Evolutionary conservation across 2,888 invertebrate genomes (phyloP).

Genomic region (Altica lythri): DNA sequence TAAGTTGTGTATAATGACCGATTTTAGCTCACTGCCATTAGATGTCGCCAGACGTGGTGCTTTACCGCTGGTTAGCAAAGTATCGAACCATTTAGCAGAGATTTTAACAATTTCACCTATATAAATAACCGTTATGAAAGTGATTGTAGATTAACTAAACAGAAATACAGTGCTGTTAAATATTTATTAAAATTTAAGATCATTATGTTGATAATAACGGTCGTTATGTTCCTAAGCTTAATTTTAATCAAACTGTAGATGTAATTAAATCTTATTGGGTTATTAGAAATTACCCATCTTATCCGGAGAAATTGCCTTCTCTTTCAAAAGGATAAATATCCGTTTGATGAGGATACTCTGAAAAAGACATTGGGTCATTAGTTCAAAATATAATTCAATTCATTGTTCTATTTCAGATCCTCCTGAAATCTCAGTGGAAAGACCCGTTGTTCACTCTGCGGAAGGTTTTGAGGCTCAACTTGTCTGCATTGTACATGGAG

Average conservation of each 20-base stretch:
- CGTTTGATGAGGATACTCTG: slow-evolving; percentile 14
- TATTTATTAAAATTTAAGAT: too few relatives aligned
- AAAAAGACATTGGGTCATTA: slow-evolving; percentile 20
- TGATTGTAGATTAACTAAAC: too few relatives aligned
- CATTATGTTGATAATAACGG: too few relatives aligned
- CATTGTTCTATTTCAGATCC: slow-evolving; percentile 58
- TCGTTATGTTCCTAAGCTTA: too few relatives aligned
- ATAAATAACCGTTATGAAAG: too few relatives aligned
- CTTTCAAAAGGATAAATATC: background rate
- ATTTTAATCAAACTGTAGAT: background rate
- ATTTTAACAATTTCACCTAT: too few relatives aligned
- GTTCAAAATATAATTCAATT: slow-evolving; percentile 22
- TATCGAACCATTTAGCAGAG: too few relatives aligned
- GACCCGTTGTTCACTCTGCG: slow-evolving; percentile 68
- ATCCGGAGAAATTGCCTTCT: background rate
- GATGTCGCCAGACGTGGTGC: too few relatives aligned
- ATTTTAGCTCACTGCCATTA: too few relatives aligned
- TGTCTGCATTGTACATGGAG: slow-evolving; percentile 71
- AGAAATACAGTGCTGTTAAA: too few relatives aligned
- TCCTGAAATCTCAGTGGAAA: slow-evolving; percentile 65
- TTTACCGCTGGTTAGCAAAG: too few relatives aligned
- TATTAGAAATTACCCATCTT: background rate
- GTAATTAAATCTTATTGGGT: background rate
- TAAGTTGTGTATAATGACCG: too few relatives aligned
- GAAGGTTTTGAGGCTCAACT: slow-evolving; percentile 71